Conservation (phyloP, 2,113 vertebrate species). For the Ictalurus punctatus region DNA sequence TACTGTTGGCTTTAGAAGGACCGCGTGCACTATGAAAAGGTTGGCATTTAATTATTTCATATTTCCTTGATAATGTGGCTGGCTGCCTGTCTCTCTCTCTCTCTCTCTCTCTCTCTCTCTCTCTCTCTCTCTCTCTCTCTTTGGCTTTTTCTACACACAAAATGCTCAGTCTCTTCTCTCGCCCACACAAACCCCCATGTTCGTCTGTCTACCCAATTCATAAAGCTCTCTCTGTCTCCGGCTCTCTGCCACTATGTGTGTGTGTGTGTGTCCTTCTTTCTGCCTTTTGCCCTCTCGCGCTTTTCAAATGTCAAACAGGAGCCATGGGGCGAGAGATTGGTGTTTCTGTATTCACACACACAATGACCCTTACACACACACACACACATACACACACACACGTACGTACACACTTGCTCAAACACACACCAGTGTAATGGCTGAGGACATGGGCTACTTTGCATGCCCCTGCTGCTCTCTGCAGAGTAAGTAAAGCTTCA, state of each 20-base stretch:
- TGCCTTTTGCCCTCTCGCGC: conserved; percentile 57
- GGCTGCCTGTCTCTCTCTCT: background rate
- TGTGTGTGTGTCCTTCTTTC: conserved; percentile 30
- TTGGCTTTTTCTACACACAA: background rate
- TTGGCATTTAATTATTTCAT: conserved; percentile 41
- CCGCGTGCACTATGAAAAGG: background rate
- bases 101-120: conserved; percentile 11
- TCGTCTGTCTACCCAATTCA: conserved; percentile 39
- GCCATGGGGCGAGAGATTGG: conserved; percentile 44
- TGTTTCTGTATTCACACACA: conserved; percentile 50
- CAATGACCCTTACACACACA: conserved; percentile 33
- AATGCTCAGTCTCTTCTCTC: background rate
- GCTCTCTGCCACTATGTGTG: background rate
- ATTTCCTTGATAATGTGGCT: conserved; percentile 8
- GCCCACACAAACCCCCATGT: conserved; percentile 44
- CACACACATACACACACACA: conserved; percentile 39
- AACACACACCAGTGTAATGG: conserved; percentile 29
- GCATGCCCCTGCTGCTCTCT: conserved; percentile 54
- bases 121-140: conserved; percentile 9
- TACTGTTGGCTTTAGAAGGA: conserved; percentile 19
- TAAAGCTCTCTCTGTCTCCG: conserved; percentile 46
- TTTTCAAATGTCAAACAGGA: conserved; percentile 72
- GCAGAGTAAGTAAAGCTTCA: conserved; percentile 56
- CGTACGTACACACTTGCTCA: conserved; percentile 4
- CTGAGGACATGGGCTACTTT: conserved; percentile 46